Evolutionary conservation across 2,797 vertebrate genomes (phyloP).

Genomic region (Enteromius unitaeniatus): DNA sequence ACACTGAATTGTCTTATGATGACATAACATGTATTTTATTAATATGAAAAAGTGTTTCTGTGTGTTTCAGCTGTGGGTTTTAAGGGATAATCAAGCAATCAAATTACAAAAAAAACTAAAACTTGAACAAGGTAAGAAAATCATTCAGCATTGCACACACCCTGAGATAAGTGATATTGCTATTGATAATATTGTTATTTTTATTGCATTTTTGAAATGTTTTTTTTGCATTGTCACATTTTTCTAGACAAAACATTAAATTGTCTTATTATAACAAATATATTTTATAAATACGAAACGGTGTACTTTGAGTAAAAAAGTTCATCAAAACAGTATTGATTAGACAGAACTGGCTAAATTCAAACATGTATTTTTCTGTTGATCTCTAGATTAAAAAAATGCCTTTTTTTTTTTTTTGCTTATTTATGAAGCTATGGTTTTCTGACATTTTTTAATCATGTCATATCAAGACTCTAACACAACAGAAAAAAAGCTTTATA

Average conservation of each 20-base stretch:
- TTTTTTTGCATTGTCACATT: neutral
- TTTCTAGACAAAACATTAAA: neutral
- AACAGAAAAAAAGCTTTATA: neutral
- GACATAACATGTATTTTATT: neutral
- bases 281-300: neutral
- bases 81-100: neutral
- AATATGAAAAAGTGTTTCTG: neutral
- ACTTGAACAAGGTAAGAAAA: too few relatives aligned
- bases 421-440: neutral
- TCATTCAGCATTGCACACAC: neutral
- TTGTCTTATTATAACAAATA: neutral
- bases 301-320: neutral
- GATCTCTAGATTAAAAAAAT: neutral
- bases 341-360: neutral
- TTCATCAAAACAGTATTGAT: too few relatives aligned
- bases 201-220: neutral
- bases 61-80: neutral
- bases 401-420: neutral
- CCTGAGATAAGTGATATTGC: neutral
- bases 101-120: neutral
- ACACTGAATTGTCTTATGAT: neutral
- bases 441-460: neutral
- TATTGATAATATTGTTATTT: neutral
- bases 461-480: neutral
- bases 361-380: neutral